Evolutionary conservation across 2,888 invertebrate genomes (phyloP).

Genomic region (Oscheius sp.): DNA sequence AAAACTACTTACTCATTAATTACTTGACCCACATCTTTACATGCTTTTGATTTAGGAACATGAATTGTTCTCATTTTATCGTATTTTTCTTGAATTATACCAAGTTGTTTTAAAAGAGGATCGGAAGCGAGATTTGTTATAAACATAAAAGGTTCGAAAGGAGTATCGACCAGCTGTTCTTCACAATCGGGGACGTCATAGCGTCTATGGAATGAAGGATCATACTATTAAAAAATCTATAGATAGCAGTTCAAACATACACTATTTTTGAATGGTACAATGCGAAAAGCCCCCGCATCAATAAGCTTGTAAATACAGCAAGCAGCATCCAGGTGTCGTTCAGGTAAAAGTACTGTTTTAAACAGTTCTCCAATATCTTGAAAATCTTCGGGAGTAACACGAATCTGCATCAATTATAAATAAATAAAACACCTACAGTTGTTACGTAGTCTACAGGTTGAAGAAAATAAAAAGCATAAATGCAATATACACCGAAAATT

Average conservation of each 20-base stretch:
- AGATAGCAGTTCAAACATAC: constrained; percentile 20
- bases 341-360: constrained; percentile 11
- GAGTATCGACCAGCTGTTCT: not conserved
- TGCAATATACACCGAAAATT: constrained; percentile 49
- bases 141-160: not conserved
- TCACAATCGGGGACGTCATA: constrained; percentile 29
- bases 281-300: constrained; percentile 37
- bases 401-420: constrained; percentile 30
- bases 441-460: constrained; percentile 48
- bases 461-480: constrained; percentile 45
- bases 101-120: constrained; percentile 23
- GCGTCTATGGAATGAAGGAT: constrained; percentile 33
- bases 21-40: not conserved
- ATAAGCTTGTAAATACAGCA: constrained; percentile 38
- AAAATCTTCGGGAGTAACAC: constrained; percentile 34
- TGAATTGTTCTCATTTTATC: not conserved
- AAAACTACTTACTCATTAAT: not conserved
- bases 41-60: not conserved
- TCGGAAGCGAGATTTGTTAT: not conserved
- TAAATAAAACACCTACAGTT: constrained; percentile 29
- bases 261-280: constrained; percentile 32
- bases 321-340: constrained; percentile 32
- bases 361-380: constrained; percentile 31
- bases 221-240: constrained; percentile 34
- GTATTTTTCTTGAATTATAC: constrained; percentile 23